Conservation (phyloP, 2,797 vertebrate genomes). For the Rhodeus uyekii region DNA sequence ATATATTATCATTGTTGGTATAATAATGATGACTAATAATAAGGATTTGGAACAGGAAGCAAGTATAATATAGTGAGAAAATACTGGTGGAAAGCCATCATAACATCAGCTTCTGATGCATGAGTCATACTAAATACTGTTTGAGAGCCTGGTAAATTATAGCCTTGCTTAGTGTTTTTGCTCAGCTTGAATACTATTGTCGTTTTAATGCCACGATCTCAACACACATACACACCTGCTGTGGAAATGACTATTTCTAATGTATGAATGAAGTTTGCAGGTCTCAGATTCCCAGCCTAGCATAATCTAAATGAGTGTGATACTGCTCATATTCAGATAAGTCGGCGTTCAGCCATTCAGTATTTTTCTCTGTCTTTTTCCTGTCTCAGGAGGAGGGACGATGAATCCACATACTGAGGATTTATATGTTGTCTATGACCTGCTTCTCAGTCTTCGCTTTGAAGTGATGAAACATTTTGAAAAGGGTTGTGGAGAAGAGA, state of each 20-base stretch:
- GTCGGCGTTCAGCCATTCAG: background rate
- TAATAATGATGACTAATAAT: background rate
- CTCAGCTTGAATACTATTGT: constrained; percentile 18
- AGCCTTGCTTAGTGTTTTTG: constrained; percentile 12
- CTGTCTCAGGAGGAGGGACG: constrained; percentile 6
- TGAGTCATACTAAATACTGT: constrained; percentile 19
- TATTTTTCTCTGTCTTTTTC: constrained; percentile 19
- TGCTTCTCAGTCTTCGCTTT: constrained; percentile 33
- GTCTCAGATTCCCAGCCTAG: background rate
- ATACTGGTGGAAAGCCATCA: background rate
- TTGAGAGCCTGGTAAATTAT: constrained; percentile 16
- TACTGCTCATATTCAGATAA: background rate
- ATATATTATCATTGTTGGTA: background rate
- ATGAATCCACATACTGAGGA: constrained; percentile 35
- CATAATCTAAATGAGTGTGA: constrained; percentile 3
- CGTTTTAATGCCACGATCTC: constrained; percentile 18
- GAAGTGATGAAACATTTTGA: constrained; percentile 42
- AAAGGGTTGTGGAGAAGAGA: constrained; percentile 39
- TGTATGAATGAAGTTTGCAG: constrained; percentile 14
- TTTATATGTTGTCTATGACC: constrained; percentile 42
- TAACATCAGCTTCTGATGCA: background rate
- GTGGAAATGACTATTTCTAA: background rate
- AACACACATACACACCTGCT: background rate
- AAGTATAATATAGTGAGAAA: background rate
- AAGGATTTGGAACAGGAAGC: background rate